Conservation (phyloP, 2,797 vertebrate species). For the Enteromius anoplus region DNA sequence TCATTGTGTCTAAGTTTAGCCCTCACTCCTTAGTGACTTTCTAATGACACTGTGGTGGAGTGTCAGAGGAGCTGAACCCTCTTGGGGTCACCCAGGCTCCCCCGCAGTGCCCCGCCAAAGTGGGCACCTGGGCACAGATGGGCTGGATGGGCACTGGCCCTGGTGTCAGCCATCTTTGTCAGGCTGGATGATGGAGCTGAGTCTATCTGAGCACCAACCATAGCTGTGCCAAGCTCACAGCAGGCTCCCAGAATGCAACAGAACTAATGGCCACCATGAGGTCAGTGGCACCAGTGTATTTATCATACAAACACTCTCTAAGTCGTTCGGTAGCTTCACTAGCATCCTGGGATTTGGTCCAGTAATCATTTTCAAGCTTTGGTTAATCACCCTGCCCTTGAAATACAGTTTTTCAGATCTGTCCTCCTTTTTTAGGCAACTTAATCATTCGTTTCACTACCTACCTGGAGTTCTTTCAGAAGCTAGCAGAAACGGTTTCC, state of each 20-base stretch:
- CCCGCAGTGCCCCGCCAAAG: constrained; percentile 74
- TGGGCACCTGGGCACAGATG: constrained; percentile 80
- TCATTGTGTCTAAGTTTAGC: constrained; percentile 54
- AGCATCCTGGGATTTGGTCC: constrained; percentile 48
- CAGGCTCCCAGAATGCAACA: constrained; percentile 66
- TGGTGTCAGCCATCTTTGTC: constrained; percentile 84
- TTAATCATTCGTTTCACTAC: constrained; percentile 13
- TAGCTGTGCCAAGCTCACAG: constrained; percentile 83
- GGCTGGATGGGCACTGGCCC: constrained; percentile 71
- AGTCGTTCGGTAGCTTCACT: constrained; percentile 37
- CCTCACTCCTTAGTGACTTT: constrained; percentile 63
- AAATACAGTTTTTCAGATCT: constrained; percentile 41
- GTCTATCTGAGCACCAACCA: constrained; percentile 75
- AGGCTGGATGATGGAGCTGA: constrained; percentile 82
- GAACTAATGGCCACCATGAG: constrained; percentile 70
- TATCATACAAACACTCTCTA: constrained; percentile 55
- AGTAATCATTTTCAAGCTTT: constrained; percentile 56
- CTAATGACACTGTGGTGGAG: constrained; percentile 62
- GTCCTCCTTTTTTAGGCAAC: constrained; percentile 24
- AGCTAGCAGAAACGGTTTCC: constrained; percentile 6
- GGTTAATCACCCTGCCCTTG: constrained; percentile 54
- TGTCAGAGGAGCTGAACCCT: constrained; percentile 68
- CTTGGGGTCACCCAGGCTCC: constrained; percentile 73
- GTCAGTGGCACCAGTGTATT: constrained; percentile 64
- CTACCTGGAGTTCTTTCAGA: constrained; percentile 18